Conservation (phyloP, 2,888 invertebrate species). For the Drosophila incognita region DNA sequence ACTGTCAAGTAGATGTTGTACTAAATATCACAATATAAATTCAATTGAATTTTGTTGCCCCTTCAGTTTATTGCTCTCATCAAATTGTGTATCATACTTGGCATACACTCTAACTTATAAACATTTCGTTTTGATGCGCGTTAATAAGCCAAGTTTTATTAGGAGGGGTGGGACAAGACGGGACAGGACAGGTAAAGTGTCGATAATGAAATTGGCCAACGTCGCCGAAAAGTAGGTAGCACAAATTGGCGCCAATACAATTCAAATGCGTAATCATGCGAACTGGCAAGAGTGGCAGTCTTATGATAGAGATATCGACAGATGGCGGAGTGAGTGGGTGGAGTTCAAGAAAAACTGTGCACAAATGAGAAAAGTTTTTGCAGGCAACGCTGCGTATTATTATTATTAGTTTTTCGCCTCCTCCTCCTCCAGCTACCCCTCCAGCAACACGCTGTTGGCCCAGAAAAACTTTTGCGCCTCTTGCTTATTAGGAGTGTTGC, state of each 20-base stretch:
- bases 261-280: conserved; percentile 78
- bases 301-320: conserved; percentile 23
- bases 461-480: conserved; percentile 58
- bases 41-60: conserved; percentile 60
- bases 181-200: conserved; percentile 40
- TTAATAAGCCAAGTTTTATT: conserved; percentile 46
- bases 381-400: conserved; percentile 67
- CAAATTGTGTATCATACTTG: conserved; percentile 24
- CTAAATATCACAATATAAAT: conserved; percentile 50
- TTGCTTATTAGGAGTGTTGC: conserved; percentile 44
- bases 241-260: conserved; percentile 63
- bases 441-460: conserved; percentile 2
- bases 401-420: conserved; percentile 76
- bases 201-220: conserved; percentile 56
- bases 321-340: neutral
- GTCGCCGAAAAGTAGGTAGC: conserved; percentile 15
- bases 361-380: conserved; percentile 79
- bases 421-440: neutral
- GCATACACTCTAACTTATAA: conserved; percentile 23
- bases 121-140: conserved; percentile 33
- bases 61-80: conserved; percentile 39
- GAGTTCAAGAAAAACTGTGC: conserved; percentile 37
- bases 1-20: conserved; percentile 21
- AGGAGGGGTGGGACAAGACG: neutral
- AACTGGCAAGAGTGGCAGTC: conserved; percentile 35